phyloP scores from a whole-genome alignment of 2,113 vertebrate genomes.

The Percopsis transmontana region DNA sequence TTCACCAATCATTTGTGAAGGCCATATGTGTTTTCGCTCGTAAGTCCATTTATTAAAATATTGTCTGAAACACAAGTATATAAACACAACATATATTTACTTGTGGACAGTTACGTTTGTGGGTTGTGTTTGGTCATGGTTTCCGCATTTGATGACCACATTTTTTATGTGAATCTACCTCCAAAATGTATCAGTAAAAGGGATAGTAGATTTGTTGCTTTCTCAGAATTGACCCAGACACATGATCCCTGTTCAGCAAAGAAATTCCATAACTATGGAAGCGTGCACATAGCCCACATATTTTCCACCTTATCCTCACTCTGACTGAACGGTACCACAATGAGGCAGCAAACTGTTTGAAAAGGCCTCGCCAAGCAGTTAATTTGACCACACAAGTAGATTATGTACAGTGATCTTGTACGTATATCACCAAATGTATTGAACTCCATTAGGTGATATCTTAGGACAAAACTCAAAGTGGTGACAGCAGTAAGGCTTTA shows the following conservation, averaged over 20 bases:
- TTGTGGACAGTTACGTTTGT: no score
- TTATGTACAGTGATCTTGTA: background rate
- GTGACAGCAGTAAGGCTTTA: slow-evolving; percentile 22
- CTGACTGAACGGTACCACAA: slow-evolving; percentile 15
- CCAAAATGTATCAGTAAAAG: no score
- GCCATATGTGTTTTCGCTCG: no score
- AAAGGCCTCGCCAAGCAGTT: background rate
- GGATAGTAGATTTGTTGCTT: slow-evolving; percentile 44
- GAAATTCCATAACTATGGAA: slow-evolving; percentile 26
- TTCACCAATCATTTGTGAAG: no score
- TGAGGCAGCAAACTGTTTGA: slow-evolving; percentile 1
- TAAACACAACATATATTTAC: no score
- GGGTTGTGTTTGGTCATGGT: no score
- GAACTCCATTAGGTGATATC: slow-evolving; percentile 1
- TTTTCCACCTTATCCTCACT: slow-evolving; percentile 9
- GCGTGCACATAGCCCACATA: slow-evolving; percentile 9
- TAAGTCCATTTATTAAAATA: no score
- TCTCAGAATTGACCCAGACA: slow-evolving; percentile 41
- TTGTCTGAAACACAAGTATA: no score
- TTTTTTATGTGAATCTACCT: no score
- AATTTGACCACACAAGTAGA: background rate
- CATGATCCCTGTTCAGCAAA: slow-evolving; percentile 32
- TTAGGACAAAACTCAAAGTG: background rate
- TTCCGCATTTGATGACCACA: no score
- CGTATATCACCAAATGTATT: slow-evolving; percentile 1